A percentile compares a stretch with the other conserved stretches of the same genome.
Evolutionary conservation across 2,888 invertebrate species (phyloP).

Genomic region (Chalcosyrphus nemorum): DNA sequence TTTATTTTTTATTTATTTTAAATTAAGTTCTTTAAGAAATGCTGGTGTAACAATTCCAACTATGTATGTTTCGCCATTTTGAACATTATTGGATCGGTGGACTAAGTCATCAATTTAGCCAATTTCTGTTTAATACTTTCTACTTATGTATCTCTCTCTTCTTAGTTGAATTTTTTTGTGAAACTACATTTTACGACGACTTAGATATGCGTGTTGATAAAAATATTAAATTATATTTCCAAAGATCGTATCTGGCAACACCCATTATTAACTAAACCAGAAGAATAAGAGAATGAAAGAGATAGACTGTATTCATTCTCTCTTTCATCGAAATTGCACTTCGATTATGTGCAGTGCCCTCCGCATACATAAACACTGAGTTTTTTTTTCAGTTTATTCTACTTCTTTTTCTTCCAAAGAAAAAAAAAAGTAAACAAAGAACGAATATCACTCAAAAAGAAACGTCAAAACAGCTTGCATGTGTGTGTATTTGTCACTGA

Average conservation of each 20-base stretch:
- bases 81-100: too few relatives aligned
- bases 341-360: conserved; percentile 1
- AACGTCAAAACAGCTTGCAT: conserved; percentile 48
- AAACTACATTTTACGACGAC: too few relatives aligned
- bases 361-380: conserved; percentile 6
- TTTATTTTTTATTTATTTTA: too few relatives aligned
- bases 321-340: conserved; percentile 6
- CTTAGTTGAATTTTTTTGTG: too few relatives aligned
- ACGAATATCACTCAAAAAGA: conserved; percentile 34
- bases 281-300: conserved; percentile 10
- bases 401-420: background rate
- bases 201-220: too few relatives aligned
- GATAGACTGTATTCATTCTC: background rate
- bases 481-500: background rate
- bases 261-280: background rate
- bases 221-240: background rate
- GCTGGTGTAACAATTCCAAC: too few relatives aligned
- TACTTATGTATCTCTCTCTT: too few relatives aligned
- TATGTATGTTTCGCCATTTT: too few relatives aligned
- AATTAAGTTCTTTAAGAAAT: too few relatives aligned
- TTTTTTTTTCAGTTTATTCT: background rate
- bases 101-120: too few relatives aligned
- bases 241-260: background rate
- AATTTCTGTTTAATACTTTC: too few relatives aligned
- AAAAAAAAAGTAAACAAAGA: conserved; percentile 66